Conservation (phyloP, 53 echinoderm and acorn worm genomes). For the Actinopyga echinites region DNA sequence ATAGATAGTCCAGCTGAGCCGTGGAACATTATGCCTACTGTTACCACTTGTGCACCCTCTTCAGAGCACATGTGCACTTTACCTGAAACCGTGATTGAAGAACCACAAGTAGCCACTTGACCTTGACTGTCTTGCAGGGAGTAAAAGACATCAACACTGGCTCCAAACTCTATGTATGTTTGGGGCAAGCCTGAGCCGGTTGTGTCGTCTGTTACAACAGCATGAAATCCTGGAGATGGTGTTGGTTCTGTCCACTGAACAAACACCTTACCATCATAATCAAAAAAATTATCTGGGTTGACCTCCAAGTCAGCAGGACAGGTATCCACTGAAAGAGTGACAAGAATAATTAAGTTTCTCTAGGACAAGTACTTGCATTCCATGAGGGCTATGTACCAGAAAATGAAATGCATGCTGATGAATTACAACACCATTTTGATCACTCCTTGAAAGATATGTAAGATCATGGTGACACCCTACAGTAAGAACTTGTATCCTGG, state of each 20-base stretch:
- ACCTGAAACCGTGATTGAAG: not conserved
- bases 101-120: not conserved
- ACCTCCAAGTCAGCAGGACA: constrained; percentile 5
- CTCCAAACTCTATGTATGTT: not conserved
- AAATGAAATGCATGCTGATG: not conserved
- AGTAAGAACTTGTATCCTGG: too few relatives aligned
- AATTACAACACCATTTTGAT: not conserved
- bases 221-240: constrained; percentile 3
- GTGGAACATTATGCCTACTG: too few relatives aligned
- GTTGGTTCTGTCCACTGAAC: not conserved
- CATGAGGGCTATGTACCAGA: too few relatives aligned
- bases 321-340: not conserved
- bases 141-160: not conserved
- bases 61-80: not conserved
- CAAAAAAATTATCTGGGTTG: not conserved
- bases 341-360: not conserved
- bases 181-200: constrained; percentile 1
- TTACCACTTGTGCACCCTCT: too few relatives aligned
- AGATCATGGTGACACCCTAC: too few relatives aligned
- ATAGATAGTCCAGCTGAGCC: too few relatives aligned
- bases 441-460: too few relatives aligned
- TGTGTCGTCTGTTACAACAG: not conserved
- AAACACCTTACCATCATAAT: not conserved
- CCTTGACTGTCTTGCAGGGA: not conserved
- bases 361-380: too few relatives aligned